Percentiles rank a stretch among this genome's conserved stretches.
Evolutionary conservation across 2,113 vertebrate genomes (phyloP).

Genomic region (Gopherus evgoodei): DNA sequence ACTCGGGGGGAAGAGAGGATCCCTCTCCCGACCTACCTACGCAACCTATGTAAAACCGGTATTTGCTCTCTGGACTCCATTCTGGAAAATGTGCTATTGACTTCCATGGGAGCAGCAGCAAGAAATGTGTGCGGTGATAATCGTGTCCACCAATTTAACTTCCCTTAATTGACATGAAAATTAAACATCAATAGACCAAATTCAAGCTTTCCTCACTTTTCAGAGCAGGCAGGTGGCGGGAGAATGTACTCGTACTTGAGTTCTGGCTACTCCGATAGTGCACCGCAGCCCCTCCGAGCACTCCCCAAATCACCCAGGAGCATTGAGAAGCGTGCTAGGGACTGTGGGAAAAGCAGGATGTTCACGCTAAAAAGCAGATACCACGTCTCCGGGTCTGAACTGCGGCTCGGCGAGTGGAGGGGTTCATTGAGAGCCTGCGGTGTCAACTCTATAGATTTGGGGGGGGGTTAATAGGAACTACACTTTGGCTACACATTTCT

Average conservation of each 20-base stretch:
- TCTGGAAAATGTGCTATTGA: neutral
- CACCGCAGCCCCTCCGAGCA: too few species aligned
- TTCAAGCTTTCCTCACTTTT: neutral
- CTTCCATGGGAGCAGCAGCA: neutral
- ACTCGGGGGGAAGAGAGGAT: neutral
- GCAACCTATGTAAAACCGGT: neutral
- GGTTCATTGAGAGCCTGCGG: too few species aligned
- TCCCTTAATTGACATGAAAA: neutral
- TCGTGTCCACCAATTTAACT: neutral
- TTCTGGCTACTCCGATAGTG: neutral
- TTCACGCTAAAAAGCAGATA: too few species aligned
- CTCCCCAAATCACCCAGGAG: neutral
- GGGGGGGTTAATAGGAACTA: neutral
- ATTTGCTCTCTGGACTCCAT: neutral
- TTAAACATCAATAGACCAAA: neutral
- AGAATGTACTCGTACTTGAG: neutral
- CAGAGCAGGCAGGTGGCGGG: neutral
- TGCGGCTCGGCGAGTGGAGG: too few species aligned
- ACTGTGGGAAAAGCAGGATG: too few species aligned
- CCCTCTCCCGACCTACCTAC: neutral
- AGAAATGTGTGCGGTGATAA: neutral
- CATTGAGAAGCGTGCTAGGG: too few species aligned
- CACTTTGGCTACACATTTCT: neutral
- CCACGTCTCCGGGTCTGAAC: too few species aligned
- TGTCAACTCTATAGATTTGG: too few species aligned